phyloP scores from a whole-genome alignment of 2,797 vertebrate species.

The Vultur gryphus region DNA sequence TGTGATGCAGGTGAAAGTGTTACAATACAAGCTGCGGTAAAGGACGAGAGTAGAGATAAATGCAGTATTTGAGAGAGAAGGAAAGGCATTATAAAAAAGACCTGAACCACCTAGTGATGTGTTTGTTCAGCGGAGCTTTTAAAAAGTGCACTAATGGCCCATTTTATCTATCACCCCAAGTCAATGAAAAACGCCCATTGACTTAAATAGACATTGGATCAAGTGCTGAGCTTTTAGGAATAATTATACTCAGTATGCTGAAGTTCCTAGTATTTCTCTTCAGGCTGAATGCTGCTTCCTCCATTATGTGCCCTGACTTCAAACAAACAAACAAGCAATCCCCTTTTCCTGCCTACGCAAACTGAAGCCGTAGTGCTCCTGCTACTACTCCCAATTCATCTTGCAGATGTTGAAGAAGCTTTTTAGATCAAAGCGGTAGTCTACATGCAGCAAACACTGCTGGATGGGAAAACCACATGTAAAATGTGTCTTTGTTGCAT shows the following conservation, averaged over 20 bases:
- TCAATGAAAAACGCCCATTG: conserved; percentile 17
- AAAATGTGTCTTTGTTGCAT: background rate
- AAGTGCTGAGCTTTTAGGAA: conserved; percentile 17
- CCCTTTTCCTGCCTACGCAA: background rate
- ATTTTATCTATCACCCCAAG: conserved; percentile 30
- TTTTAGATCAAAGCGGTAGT: background rate
- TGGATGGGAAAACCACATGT: background rate
- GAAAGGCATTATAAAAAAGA: background rate
- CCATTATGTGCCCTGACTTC: background rate
- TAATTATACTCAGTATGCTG: background rate
- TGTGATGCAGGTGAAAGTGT: background rate
- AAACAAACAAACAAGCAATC: background rate
- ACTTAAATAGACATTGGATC: conserved; percentile 27
- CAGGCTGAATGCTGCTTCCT: background rate
- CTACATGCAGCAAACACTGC: background rate
- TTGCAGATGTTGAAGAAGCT: background rate
- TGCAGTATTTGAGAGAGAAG: background rate
- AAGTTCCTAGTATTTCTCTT: background rate
- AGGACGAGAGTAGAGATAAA: conserved; percentile 14
- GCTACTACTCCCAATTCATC: background rate
- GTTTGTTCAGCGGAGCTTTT: conserved; percentile 35
- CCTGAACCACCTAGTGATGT: background rate
- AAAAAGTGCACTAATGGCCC: conserved; percentile 21
- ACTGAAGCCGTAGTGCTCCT: background rate
- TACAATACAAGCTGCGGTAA: background rate